A percentile compares a stretch with the other conserved stretches of the same genome.
phyloP scores from a whole-genome alignment of 2,888 invertebrate genomes.

The Acronicta alni region DNA sequence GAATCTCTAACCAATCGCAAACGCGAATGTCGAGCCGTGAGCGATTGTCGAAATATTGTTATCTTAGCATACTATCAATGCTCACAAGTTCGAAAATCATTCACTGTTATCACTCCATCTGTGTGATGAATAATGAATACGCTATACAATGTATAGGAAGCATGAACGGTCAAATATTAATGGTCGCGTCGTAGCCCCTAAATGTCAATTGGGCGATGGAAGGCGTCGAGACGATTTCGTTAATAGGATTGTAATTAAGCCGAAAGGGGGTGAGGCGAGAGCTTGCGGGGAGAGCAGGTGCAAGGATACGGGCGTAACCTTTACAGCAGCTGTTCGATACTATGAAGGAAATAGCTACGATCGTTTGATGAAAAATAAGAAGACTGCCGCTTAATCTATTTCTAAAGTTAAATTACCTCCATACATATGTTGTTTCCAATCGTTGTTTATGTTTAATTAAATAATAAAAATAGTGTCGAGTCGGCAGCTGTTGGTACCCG shows the following conservation, averaged over 20 bases:
- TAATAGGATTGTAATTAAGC: slow-evolving; percentile 84
- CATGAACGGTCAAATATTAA: slow-evolving; percentile 67
- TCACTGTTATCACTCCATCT: slow-evolving; percentile 60
- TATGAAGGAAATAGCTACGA: slow-evolving; percentile 76
- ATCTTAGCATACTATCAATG: slow-evolving; percentile 64
- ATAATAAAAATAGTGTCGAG: slow-evolving; percentile 62
- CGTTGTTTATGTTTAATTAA: slow-evolving; percentile 54
- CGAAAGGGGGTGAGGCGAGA: slow-evolving; percentile 66
- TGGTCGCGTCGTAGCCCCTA: slow-evolving; percentile 58
- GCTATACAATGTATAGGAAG: slow-evolving; percentile 61
- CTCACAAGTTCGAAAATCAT: slow-evolving; percentile 59
- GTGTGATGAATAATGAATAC: slow-evolving; percentile 62
- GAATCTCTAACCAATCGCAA: slow-evolving; percentile 77
- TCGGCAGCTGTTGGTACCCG: slow-evolving; percentile 67
- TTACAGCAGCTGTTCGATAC: slow-evolving; percentile 83
- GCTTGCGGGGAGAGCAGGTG: slow-evolving; percentile 77
- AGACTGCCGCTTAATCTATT: slow-evolving; percentile 74
- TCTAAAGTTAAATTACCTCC: slow-evolving; percentile 68
- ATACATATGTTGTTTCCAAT: slow-evolving; percentile 61
- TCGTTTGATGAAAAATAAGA: slow-evolving; percentile 70
- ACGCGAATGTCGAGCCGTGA: slow-evolving; percentile 67
- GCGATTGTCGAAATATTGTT: slow-evolving; percentile 72
- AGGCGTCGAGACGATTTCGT: slow-evolving; percentile 73
- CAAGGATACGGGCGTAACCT: slow-evolving; percentile 83
- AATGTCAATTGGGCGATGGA: slow-evolving; percentile 69